Evolutionary conservation across 2,888 invertebrate genomes (phyloP), one percentile per base, ranked within the genome.

Genomic region (Temnothorax ravouxi): DNA sequence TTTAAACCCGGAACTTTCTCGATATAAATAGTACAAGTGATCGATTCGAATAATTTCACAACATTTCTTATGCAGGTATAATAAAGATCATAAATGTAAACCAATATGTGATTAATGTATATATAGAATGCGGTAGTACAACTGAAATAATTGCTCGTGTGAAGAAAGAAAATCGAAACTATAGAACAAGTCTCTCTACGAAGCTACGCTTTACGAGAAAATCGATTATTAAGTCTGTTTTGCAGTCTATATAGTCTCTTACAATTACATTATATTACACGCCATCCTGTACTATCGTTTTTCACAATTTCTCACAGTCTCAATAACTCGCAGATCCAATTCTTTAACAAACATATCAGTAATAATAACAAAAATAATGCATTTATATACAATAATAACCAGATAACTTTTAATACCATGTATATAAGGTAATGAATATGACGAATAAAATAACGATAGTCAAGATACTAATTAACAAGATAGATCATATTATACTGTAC

Each of bases 401-500:
- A 44, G 29, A 34, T 13, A 18, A 66, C 15, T 54, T 47, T 52
- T 29, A 67, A 61, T 13, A 41, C 11, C 1, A 1, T 66, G 1
- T 77, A 21, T 77, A 21, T 29, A 56, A 69, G 11, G 21, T 54
- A 56, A 44, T 21, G 8, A 38, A 79, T 44, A 4, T 44, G 15
- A 47, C 18, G 15, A 54, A 38, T 29, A 29, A 29, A 29, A 29
- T 29, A 29, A 21, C 13, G 59, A n/a, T n/a, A 66, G 2, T 64
- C 41, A 56, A 38, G 29, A 59, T 29, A 77, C 44, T 44, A 54
- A 54, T 67, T 52, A 79, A 79, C 38, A 71, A 34, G 11, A 34
- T 34, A 79, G 71, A 59, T 34, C 34, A 59, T 34, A 56, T 44
- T 0, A n/a, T 1, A 15, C 41, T 41, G 21, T 25, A 18, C 13